Conservation (phyloP, 2,113 vertebrate genomes). For the Cisticola juncidis region DNA sequence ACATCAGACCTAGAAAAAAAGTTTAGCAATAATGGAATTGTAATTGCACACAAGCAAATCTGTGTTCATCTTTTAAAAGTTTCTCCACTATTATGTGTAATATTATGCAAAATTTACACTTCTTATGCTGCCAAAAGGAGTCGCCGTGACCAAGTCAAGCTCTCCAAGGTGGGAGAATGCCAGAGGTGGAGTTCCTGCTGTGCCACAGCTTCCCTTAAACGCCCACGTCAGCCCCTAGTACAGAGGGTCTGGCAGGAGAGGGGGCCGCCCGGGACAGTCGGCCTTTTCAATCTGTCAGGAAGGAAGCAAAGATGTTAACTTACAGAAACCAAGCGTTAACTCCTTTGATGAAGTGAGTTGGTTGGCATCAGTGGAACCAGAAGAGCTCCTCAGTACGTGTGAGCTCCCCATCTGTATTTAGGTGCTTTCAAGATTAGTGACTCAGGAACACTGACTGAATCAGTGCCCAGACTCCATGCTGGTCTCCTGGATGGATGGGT, state of each 20-base stretch:
- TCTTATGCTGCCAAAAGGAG: not conserved
- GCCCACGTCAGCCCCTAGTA: rapidly evolving
- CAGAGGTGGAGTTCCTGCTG: not conserved
- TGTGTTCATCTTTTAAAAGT: not conserved
- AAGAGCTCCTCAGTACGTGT: not conserved
- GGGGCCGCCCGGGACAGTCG: not conserved
- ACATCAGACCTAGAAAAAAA: not conserved
- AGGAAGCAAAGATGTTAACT: not conserved
- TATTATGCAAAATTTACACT: not conserved
- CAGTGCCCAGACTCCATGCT: not conserved
- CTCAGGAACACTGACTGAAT: not conserved
- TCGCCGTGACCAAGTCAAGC: not conserved
- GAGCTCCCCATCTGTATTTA: not conserved
- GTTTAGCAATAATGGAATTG: not conserved
- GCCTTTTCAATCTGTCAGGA: not conserved
- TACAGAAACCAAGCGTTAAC: not conserved
- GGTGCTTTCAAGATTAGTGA: not conserved
- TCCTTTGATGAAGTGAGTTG: not conserved
- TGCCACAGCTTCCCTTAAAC: not conserved
- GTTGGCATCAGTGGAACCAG: not conserved
- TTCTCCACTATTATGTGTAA: not conserved
- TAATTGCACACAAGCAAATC: not conserved
- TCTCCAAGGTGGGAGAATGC: not conserved
- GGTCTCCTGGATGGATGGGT: not conserved
- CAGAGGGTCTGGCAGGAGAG: not conserved